These are phyloP conservation scores for Agrochola lota DNA, from an alignment of 2,888 invertebrate species.

Conservation along the genomic window DNA sequence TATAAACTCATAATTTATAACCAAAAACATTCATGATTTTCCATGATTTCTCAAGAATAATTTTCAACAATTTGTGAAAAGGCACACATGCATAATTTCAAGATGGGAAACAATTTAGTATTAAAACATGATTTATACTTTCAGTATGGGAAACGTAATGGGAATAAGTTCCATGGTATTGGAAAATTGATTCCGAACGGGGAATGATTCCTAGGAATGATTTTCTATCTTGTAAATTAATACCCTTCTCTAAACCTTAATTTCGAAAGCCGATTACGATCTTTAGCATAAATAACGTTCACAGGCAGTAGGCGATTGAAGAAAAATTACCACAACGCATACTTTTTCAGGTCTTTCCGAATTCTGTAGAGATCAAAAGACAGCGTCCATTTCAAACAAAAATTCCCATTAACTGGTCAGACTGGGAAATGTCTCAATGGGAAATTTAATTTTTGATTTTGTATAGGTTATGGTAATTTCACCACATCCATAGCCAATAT, in stretches of 20 bases:
- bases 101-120: conserved; percentile 20
- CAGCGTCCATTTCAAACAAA: too few relatives aligned
- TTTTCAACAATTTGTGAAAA: conserved; percentile 39
- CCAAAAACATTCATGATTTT: conserved; percentile 34
- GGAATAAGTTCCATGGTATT: conserved; percentile 28
- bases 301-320: not conserved
- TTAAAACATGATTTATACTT: conserved; percentile 46
- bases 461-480: conserved; percentile 15
- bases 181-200: conserved; percentile 33
- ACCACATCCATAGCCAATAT: not conserved
- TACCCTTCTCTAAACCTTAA: conserved; percentile 29
- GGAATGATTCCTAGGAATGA: conserved; percentile 61
- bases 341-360: not conserved
- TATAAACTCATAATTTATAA: conserved; percentile 25
- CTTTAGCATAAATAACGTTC: conserved; percentile 33
- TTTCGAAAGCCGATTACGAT: conserved; percentile 34
- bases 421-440: not conserved
- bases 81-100: conserved; percentile 42
- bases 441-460: not conserved
- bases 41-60: conserved; percentile 17
- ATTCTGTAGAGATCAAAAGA: not conserved
- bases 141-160: conserved; percentile 31
- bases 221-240: conserved; percentile 41
- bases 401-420: conserved; percentile 7
- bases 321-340: conserved; percentile 26